Base-by-base conservation (phyloP, 2,888 invertebrate species). In the Acanthosepion esculentum region DNA sequence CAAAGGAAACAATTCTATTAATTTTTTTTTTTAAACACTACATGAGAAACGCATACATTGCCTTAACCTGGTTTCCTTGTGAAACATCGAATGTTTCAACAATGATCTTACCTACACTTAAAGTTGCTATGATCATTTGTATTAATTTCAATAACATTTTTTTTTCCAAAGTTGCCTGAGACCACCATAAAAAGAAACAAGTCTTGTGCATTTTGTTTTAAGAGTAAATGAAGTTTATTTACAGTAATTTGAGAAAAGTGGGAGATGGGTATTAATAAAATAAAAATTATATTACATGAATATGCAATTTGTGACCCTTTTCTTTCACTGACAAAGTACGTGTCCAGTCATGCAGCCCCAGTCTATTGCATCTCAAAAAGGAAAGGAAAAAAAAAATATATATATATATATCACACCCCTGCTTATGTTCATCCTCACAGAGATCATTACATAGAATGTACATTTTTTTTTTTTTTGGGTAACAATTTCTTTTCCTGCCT, bases 221-320 rank as follows among this genome's bases (percentile, higher is more conserved):
- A 78, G 78, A 78, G 78, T 78, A 78, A 78, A 78, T 78, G 78
- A 78, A 78, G 78, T 78, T 78, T 78, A 78, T 78, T 78, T 78
- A 78, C 78, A 78, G 78, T 78, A 78, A 78, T 78, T 78, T 78
- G n/a, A 78, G n/a, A 78, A n/a, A n/a, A 78, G n/a, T 78, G 64
- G 64, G 64, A 26, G 64, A 26, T 26, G 8, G 23, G 64, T 23
- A 3, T 23, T 6, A 26, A 26, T 6, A 64, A 64, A 64, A 64
- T 4, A 26, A 64, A 64, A 64, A 64, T 5, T 64, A 64, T 78
- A 78, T 33, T 78, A 78, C 78, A 78, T 78, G 78, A 78, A 78
- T 78, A 78, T 78, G 78, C 78, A 33, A 78, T 33, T 78, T 78
- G 78, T 78, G 78, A 78, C 78, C 78, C 33, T 78, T 78, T 78